These are phyloP conservation scores for Phataginus tricuspis DNA, from an alignment of 2,797 vertebrate genomes.

Conservation along the genomic window DNA sequence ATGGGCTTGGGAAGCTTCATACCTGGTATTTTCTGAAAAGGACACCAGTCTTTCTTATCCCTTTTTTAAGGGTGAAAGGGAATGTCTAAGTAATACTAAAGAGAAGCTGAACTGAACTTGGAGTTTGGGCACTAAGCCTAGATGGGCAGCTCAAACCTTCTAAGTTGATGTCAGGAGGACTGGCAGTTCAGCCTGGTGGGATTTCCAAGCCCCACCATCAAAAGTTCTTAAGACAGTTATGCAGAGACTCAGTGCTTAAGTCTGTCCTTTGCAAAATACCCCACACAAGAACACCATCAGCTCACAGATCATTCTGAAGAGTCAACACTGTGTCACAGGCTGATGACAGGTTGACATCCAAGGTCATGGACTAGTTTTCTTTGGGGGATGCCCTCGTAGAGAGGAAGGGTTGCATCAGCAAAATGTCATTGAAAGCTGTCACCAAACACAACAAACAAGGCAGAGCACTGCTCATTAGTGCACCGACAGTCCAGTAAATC, in stretches of 20 bases:
- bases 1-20: background rate
- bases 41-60: background rate
- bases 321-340: conserved; percentile 46
- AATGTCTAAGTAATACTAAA: background rate
- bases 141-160: background rate
- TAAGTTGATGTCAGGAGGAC: background rate
- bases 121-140: background rate
- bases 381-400: conserved; percentile 50
- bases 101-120: conserved; percentile 4
- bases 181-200: background rate
- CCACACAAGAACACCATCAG: conserved; percentile 19
- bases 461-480: background rate
- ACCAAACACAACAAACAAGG: conserved; percentile 55
- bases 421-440: conserved; percentile 70
- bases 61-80: conserved; percentile 14
- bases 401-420: conserved; percentile 62
- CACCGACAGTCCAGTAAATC: background rate
- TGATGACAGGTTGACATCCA: conserved; percentile 70
- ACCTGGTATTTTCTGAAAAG: conserved; percentile 38
- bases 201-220: conserved; percentile 46
- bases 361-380: conserved; percentile 70
- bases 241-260: background rate
- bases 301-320: conserved; percentile 62
- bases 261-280: conserved; percentile 14
- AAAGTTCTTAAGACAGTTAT: conserved; percentile 51